Evolutionary conservation across 2,797 vertebrate genomes (phyloP).

Genomic region (Hipposideros larvatus): DNA sequence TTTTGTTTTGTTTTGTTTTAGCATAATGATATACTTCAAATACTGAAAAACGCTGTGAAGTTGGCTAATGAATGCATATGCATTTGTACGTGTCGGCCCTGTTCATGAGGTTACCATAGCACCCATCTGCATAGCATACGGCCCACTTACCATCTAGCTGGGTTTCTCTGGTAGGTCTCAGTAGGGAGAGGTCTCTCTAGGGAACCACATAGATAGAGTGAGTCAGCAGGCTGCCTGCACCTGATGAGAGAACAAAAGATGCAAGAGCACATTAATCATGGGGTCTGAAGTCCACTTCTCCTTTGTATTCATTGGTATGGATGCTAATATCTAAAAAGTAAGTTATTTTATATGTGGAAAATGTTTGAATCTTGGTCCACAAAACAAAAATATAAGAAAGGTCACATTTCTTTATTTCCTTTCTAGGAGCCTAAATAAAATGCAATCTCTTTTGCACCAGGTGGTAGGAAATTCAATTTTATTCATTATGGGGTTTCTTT

Average conservation of each 20-base stretch:
- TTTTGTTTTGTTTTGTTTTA: conserved; percentile 54
- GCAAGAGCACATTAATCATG: conserved; percentile 3
- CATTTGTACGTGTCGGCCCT: conserved; percentile 9
- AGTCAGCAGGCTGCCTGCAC: conserved; percentile 10
- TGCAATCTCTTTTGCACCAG: background rate
- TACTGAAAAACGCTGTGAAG: background rate
- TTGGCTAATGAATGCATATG: background rate
- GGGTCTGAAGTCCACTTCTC: background rate
- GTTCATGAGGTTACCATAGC: conserved; percentile 64
- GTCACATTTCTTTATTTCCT: conserved; percentile 38
- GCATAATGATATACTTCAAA: conserved; percentile 56
- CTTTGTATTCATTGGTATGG: background rate
- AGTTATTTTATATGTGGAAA: conserved; percentile 24
- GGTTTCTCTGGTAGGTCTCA: background rate
- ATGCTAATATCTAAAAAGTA: conserved; percentile 40
- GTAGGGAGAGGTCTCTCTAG: background rate
- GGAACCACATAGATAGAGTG: background rate
- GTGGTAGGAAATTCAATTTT: background rate
- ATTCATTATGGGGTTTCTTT: background rate
- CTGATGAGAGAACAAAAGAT: background rate
- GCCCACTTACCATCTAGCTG: conserved; percentile 4
- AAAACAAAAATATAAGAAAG: conserved; percentile 13
- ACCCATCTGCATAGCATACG: background rate
- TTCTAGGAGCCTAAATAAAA: conserved; percentile 45
- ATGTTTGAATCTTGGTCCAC: conserved; percentile 11